Conservation (phyloP, 2,113 vertebrate species). For the Heptranchias perlo region DNA sequence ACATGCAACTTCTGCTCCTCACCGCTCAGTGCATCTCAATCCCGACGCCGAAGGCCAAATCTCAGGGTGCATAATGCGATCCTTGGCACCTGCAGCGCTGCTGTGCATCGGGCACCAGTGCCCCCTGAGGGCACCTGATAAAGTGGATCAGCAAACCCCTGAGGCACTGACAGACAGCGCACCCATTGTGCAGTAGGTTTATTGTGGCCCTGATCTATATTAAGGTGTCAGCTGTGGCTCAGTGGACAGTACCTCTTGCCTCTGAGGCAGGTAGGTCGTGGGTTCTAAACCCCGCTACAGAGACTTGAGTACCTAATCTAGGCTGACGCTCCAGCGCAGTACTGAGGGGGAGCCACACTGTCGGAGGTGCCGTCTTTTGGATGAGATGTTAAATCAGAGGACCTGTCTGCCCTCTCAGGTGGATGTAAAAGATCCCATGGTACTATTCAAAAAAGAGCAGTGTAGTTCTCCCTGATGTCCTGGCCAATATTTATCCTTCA, state of each 20-base stretch:
- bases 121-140: neutral
- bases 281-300: neutral
- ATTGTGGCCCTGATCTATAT: neutral
- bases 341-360: neutral
- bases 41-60: too few species aligned
- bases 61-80: too few species aligned
- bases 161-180: neutral
- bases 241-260: neutral
- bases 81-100: too few species aligned
- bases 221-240: neutral
- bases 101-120: neutral
- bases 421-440: too few species aligned
- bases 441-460: too few species aligned
- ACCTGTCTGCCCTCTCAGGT: too few species aligned
- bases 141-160: neutral
- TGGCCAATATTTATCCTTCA: neutral
- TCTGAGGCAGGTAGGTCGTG: neutral
- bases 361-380: too few species aligned
- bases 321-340: neutral
- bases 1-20: too few species aligned
- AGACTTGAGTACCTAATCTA: neutral
- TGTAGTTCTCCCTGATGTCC: too few species aligned
- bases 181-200: neutral
- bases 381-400: too few species aligned
- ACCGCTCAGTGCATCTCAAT: too few species aligned